A percentile compares a stretch with the other conserved stretches of the same genome.
phyloP scores from a whole-genome alignment of 2,888 invertebrate genomes.

The Elmis aenea region DNA sequence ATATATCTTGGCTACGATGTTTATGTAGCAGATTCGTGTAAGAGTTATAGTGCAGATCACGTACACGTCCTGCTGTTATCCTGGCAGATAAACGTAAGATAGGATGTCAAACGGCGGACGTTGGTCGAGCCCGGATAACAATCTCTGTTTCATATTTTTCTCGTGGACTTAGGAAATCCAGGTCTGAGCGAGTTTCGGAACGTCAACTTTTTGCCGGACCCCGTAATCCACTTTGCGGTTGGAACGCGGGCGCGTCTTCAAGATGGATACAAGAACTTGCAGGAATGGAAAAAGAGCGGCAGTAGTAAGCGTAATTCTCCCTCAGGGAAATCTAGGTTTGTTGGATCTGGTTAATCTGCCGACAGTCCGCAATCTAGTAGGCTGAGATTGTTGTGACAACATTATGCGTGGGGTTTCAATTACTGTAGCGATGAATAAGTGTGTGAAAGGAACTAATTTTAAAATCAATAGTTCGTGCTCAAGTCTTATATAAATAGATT shows the following conservation, averaged over 20 bases:
- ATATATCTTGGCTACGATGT: no score
- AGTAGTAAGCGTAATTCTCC: slow-evolving; percentile 29
- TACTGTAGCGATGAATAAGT: no score
- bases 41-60: slow-evolving; percentile 30
- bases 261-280: slow-evolving; percentile 29
- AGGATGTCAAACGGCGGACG: slow-evolving; percentile 36
- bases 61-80: slow-evolving; percentile 36
- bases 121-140: slow-evolving; percentile 35
- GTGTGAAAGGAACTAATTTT: no score
- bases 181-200: slow-evolving; percentile 23
- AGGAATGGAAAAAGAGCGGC: slow-evolving; percentile 23
- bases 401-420: slow-evolving; percentile 13
- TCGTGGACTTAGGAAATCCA: slow-evolving; percentile 25
- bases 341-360: slow-evolving; percentile 27
- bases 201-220: slow-evolving; percentile 25
- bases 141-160: slow-evolving; percentile 37
- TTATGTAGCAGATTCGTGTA: slow-evolving; percentile 8
- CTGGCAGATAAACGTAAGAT: slow-evolving; percentile 37
- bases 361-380: slow-evolving; percentile 12
- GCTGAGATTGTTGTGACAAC: slow-evolving; percentile 8
- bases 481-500: no score
- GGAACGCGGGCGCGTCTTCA: slow-evolving; percentile 19
- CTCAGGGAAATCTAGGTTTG: slow-evolving; percentile 32
- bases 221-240: slow-evolving; percentile 25
- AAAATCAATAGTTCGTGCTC: no score